Evolutionary conservation across 2,797 vertebrate species (phyloP).

Genomic region (Tangara arthus): DNA sequence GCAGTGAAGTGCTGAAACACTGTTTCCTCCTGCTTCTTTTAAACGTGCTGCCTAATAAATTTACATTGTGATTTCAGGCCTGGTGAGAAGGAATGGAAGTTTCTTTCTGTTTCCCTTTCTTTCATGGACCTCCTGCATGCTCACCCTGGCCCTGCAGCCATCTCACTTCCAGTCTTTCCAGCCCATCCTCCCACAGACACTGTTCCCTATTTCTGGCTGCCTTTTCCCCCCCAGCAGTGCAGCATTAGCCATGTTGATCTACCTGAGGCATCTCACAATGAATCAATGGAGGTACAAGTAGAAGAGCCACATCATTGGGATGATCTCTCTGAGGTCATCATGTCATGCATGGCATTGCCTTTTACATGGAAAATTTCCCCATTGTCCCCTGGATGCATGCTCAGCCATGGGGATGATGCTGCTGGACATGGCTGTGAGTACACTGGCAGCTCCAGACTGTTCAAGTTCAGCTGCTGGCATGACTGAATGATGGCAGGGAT

Average conservation of each 20-base stretch:
- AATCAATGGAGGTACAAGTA: not conserved
- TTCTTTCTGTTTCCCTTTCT: not conserved
- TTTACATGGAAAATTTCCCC: not conserved
- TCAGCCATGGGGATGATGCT: not conserved
- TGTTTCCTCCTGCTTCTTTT: not conserved
- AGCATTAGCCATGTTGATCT: not conserved
- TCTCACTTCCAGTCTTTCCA: not conserved
- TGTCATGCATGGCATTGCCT: fast-evolving
- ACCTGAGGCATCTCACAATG: not conserved
- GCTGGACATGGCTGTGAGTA: not conserved
- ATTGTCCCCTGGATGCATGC: not conserved
- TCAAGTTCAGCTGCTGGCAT: fast-evolving
- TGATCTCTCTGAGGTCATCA: not conserved
- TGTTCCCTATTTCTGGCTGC: not conserved
- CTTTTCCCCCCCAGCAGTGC: not conserved
- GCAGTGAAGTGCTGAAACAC: not conserved
- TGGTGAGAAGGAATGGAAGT: not conserved
- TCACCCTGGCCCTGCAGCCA: not conserved
- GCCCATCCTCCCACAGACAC: not conserved
- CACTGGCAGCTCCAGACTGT: not conserved
- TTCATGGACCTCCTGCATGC: fast-evolving
- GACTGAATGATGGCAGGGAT: not conserved
- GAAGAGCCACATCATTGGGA: not conserved
- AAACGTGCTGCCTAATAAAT: not conserved
- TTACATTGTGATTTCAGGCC: not conserved